These are phyloP conservation scores for Cherax destructor DNA, from an alignment of 1,140 invertebrate species.

Conservation along the genomic window DNA sequence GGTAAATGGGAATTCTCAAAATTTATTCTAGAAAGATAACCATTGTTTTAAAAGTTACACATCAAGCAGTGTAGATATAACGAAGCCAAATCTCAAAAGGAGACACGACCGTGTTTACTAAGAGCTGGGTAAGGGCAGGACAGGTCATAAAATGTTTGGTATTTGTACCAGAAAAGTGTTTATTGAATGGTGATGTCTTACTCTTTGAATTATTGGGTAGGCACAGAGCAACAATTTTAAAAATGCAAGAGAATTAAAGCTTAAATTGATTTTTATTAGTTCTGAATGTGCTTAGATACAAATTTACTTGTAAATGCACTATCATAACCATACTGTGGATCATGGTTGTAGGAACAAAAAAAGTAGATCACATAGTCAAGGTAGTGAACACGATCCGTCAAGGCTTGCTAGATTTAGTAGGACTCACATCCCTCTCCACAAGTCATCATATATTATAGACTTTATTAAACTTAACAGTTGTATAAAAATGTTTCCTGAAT, in stretches of 20 bases:
- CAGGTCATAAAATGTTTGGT: neutral
- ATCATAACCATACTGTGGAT: neutral
- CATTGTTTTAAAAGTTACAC: neutral
- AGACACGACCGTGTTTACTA: slow-evolving; percentile 31
- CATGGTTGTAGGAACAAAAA: neutral
- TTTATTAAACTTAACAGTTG: slow-evolving; percentile 62
- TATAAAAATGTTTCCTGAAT: slow-evolving; percentile 63
- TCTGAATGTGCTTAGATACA: neutral
- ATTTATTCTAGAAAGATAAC: neutral
- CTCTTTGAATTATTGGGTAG: neutral
- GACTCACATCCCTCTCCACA: slow-evolving; percentile 10
- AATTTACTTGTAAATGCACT: slow-evolving; percentile 7
- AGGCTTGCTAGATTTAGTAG: slow-evolving; percentile 32
- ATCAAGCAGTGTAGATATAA: neutral
- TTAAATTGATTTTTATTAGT: neutral
- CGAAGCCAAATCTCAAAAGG: slow-evolving; percentile 25
- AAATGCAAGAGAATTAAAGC: neutral
- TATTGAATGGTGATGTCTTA: too few relatives aligned
- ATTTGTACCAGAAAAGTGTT: too few relatives aligned
- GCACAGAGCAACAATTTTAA: neutral
- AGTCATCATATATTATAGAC: slow-evolving; percentile 44
- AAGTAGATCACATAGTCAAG: neutral
- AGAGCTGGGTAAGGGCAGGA: neutral
- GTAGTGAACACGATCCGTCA: slow-evolving; percentile 36
- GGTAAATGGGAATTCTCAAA: too few relatives aligned